Evolutionary conservation across 2,888 invertebrate species (phyloP).

Genomic region (Hypselothyrea guttata): DNA sequence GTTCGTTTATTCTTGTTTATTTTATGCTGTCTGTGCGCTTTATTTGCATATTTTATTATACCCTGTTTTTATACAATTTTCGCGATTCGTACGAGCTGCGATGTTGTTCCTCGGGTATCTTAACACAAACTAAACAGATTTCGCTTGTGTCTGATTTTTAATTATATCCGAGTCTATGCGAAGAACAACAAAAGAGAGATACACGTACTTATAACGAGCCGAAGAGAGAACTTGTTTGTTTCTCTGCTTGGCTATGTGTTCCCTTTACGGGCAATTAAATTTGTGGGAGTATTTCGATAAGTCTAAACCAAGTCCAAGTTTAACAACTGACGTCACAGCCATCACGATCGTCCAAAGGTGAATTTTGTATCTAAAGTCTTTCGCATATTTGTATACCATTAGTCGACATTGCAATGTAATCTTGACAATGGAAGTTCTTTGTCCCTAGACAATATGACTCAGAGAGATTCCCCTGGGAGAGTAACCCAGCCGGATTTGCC

Average conservation of each 20-base stretch:
- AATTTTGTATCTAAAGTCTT: neutral
- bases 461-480: neutral
- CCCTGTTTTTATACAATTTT: too few species aligned
- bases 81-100: too few species aligned
- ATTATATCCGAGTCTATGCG: constrained; percentile 11
- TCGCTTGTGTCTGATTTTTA: constrained; percentile 30
- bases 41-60: constrained; percentile 8
- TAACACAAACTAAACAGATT: constrained; percentile 50
- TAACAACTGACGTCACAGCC: neutral
- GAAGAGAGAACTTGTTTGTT: too few species aligned
- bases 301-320: too few species aligned
- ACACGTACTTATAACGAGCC: too few species aligned
- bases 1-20: constrained; percentile 16
- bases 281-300: too few species aligned
- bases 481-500: too few species aligned
- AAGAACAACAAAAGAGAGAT: neutral
- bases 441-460: neutral
- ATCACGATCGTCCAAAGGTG: neutral
- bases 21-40: constrained; percentile 14
- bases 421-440: constrained; percentile 14
- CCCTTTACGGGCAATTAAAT: too few species aligned
- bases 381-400: neutral
- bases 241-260: too few species aligned
- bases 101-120: constrained; percentile 17
- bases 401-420: neutral